Base-by-base conservation (phyloP, 2,797 vertebrate species). In the Tapirus indicus region DNA sequence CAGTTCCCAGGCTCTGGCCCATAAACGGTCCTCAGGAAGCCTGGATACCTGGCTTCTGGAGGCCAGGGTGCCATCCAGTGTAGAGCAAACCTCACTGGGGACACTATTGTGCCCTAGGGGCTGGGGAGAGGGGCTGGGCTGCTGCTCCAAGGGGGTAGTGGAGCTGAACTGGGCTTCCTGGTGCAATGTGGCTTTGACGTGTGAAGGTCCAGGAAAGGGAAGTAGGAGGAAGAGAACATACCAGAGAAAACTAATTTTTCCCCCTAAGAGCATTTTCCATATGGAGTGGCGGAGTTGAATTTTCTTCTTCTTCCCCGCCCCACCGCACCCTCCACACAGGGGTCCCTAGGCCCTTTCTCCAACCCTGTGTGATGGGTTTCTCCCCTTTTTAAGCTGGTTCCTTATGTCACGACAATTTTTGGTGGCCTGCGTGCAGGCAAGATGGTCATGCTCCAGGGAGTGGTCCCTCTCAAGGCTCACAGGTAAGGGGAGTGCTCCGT, bases 391-490 rank as follows among this genome's bases (percentile, higher is more conserved):
- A 97, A 98, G 98, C 91, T 98, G 54, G 58, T 98, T 72, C 98
- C 98, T 10, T 98, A 98, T 23, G 71, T 97, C 62, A 98, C 97
- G 1, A 98, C 98, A 3, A 98, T 98, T 88, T 98, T 98, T 49
- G 98, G 98, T 1, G 98, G 98, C 35, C 94, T 98, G 29, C 91
- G 84, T 0, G 91, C 96, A 0, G 98, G 98, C 80, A 98, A 97
- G 94, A 98, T 98, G 98, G 96, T 98, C 98, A 98, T 99, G 99
- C 99, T 99, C 10, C 99, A 99, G 56, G 99, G 99, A 23, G 98
- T 98, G 29, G 99, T 99, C 88, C 99, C 99, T 95, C 98, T 98
- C 16, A 98, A 98, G 68, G 99, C 99, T 68, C 75, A 0, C 68
- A 98, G 97, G 98, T 98, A 74, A 91, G 62, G 54, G 56, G 11